Percentiles rank a stretch among this genome's conserved stretches.
Evolutionary conservation across 2,797 vertebrate genomes (phyloP).

Genomic region (Tolypeutes matacus): DNA sequence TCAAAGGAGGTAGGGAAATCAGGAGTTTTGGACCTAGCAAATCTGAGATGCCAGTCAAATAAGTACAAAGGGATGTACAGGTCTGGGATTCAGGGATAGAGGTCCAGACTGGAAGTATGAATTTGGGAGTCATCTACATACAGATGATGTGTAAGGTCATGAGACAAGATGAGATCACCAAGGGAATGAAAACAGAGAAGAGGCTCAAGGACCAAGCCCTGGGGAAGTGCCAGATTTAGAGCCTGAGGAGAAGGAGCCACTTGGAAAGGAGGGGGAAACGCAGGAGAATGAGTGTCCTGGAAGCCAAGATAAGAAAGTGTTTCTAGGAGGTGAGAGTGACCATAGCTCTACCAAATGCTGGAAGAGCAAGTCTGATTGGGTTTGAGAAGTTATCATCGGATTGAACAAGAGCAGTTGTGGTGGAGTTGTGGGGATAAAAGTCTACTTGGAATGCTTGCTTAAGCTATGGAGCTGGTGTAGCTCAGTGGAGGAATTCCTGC

Average conservation of each 20-base stretch:
- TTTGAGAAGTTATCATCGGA: neutral
- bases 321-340: no score
- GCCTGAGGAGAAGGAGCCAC: neutral
- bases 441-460: neutral
- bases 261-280: neutral
- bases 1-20: neutral
- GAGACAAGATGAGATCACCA: neutral
- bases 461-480: no score
- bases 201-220: neutral
- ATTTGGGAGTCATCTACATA: neutral
- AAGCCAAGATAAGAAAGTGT: neutral
- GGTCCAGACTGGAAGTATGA: neutral
- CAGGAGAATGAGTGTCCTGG: neutral
- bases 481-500: no score
- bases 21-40: neutral
- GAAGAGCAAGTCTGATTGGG: neutral
- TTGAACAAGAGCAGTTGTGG: neutral
- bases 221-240: neutral
- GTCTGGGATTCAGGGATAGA: neutral
- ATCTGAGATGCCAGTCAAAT: neutral
- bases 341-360: neutral
- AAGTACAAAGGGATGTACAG: neutral
- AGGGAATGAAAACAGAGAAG: neutral
- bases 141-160: neutral
- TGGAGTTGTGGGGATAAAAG: neutral